These are phyloP conservation scores for Crypturellus undulatus DNA, from an alignment of 2,113 vertebrate species.

Conservation along the genomic window DNA sequence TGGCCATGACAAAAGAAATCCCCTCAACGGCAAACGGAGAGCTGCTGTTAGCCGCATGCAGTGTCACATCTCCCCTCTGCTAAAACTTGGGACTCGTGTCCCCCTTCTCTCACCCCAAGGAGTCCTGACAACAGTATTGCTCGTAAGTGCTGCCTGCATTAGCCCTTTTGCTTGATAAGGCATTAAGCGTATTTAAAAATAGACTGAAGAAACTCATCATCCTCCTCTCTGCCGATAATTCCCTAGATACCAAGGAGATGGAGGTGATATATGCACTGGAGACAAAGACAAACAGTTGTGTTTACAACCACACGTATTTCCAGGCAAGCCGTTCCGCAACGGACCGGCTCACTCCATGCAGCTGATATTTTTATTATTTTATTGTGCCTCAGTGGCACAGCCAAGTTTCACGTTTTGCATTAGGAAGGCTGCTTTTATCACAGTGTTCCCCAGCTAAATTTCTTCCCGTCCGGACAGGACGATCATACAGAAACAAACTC, in stretches of 20 bases:
- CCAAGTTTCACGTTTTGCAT: background rate
- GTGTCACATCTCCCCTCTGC: background rate
- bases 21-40: background rate
- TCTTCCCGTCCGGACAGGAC: background rate
- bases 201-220: slow-evolving; percentile 38
- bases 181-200: background rate
- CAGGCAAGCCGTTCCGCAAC: background rate
- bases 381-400: background rate
- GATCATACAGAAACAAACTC: background rate
- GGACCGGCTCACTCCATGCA: background rate
- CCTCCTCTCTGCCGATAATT: slow-evolving; percentile 51
- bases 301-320: background rate
- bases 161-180: background rate
- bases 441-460: background rate
- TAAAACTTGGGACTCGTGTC: background rate
- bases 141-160: background rate
- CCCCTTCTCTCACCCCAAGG: background rate
- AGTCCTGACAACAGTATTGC: background rate
- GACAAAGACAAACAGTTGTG: background rate
- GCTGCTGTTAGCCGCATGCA: background rate
- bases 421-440: background rate
- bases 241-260: slow-evolving; percentile 63
- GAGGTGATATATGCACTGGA: background rate
- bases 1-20: slow-evolving; percentile 16
- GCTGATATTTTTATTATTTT: slow-evolving; percentile 30